Conservation (phyloP, 2,888 invertebrate species). For the Mimumesa dahlbomi region DNA sequence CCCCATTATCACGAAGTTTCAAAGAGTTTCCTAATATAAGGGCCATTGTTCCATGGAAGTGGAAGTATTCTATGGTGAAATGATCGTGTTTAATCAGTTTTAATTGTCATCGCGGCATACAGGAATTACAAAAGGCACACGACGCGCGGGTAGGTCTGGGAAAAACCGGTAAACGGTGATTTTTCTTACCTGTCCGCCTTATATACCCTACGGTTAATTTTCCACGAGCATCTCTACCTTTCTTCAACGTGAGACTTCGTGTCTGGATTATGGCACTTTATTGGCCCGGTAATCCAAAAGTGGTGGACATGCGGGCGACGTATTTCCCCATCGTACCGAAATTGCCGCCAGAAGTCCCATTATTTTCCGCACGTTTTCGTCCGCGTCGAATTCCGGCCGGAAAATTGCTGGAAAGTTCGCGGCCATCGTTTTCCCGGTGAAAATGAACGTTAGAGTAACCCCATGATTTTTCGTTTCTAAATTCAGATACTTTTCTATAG, state of each 20-base stretch:
- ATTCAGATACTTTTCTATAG: too few relatives aligned
- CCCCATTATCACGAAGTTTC: too few relatives aligned
- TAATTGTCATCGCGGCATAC: too few relatives aligned
- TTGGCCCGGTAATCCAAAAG: conserved; percentile 63
- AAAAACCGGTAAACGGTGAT: conserved; percentile 26
- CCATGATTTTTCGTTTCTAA: too few relatives aligned
- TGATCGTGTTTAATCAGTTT: too few relatives aligned
- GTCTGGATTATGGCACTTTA: conserved; percentile 57
- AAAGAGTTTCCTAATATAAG: too few relatives aligned
- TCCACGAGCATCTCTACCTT: not conserved
- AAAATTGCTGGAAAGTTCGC: too few relatives aligned
- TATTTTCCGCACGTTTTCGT: conserved; percentile 51
- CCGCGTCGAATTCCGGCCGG: too few relatives aligned
- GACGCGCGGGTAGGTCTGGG: conserved; percentile 7
- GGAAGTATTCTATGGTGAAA: too few relatives aligned
- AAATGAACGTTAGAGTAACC: too few relatives aligned
- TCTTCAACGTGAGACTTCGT: conserved; percentile 10
- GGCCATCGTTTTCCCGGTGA: too few relatives aligned
- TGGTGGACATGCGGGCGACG: conserved; percentile 23
- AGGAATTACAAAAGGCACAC: not conserved
- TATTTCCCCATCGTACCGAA: conserved; percentile 44
- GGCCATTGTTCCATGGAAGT: too few relatives aligned
- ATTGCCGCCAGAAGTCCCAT: conserved; percentile 38
- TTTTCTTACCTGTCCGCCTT: conserved; percentile 18
- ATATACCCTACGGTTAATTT: conserved; percentile 12